Evolutionary conservation across 2,888 invertebrate species (phyloP).

Genomic region (Julus scandinavius): DNA sequence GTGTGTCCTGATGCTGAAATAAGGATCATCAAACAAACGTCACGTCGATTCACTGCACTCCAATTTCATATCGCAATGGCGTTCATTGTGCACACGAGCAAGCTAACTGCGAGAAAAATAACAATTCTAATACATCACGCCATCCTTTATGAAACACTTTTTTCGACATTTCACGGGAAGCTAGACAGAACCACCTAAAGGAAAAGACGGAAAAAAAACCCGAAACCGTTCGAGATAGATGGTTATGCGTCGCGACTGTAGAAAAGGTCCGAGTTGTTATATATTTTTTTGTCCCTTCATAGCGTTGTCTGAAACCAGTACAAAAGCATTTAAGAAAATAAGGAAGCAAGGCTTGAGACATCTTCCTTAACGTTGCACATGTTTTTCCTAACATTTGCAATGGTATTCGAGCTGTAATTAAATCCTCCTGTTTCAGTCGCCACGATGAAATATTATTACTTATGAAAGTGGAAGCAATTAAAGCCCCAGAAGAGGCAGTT

Average conservation of each 20-base stretch:
- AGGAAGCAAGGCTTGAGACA: background rate
- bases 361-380: background rate
- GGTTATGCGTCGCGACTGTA: background rate
- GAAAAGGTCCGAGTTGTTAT: background rate
- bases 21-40: conserved; percentile 35
- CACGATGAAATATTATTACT: conserved; percentile 23
- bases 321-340: background rate
- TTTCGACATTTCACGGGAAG: background rate
- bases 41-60: conserved; percentile 43
- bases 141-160: conserved; percentile 23
- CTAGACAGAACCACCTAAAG: conserved; percentile 8
- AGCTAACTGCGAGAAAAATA: conserved; percentile 36
- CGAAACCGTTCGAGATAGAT: background rate
- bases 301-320: background rate
- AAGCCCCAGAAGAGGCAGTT: background rate
- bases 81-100: conserved; percentile 1
- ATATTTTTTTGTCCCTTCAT: background rate
- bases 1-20: conserved; percentile 12
- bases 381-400: background rate
- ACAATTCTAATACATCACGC: conserved; percentile 45
- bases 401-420: background rate
- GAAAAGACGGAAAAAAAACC: background rate
- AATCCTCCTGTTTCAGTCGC: conserved; percentile 24
- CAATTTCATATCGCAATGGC: conserved; percentile 29
- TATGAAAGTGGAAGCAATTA: conserved; percentile 40